Evolutionary conservation across 2,113 vertebrate genomes (phyloP).

Genomic region (Barbus barbus): DNA sequence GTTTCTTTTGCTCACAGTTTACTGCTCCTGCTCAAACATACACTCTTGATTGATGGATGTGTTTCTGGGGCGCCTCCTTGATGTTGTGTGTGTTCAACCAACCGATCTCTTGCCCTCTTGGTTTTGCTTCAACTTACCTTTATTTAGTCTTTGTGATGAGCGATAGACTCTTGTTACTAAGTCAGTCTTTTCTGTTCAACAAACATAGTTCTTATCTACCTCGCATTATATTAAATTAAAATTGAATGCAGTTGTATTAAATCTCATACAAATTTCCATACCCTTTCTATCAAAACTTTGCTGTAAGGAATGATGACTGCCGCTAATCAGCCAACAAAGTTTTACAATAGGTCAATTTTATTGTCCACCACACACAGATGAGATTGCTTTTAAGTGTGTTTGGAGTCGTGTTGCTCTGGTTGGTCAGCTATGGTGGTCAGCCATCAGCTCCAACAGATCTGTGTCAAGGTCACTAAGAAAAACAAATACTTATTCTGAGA

Average conservation of each 20-base stretch:
- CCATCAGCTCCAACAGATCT: slow-evolving; percentile 20
- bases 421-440: slow-evolving; percentile 52
- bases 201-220: background rate
- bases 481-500: slow-evolving; percentile 62
- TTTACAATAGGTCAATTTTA: slow-evolving; percentile 61
- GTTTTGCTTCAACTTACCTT: background rate
- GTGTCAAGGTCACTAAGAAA: slow-evolving; percentile 60
- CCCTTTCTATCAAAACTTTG: background rate
- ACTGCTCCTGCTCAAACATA: background rate
- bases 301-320: background rate
- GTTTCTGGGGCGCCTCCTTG: background rate
- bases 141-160: slow-evolving; percentile 38
- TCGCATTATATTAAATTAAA: background rate
- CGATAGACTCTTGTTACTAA: background rate
- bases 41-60: background rate
- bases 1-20: slow-evolving; percentile 12
- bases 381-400: slow-evolving; percentile 14
- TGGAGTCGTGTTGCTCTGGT: slow-evolving; percentile 32
- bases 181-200: background rate
- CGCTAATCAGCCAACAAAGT: background rate
- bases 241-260: background rate
- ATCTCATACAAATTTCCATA: background rate
- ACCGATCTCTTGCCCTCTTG: background rate
- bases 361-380: slow-evolving; percentile 21
- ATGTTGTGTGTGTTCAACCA: background rate